Evolutionary conservation across 2,888 invertebrate species (phyloP).

Genomic region (Leucania comma): DNA sequence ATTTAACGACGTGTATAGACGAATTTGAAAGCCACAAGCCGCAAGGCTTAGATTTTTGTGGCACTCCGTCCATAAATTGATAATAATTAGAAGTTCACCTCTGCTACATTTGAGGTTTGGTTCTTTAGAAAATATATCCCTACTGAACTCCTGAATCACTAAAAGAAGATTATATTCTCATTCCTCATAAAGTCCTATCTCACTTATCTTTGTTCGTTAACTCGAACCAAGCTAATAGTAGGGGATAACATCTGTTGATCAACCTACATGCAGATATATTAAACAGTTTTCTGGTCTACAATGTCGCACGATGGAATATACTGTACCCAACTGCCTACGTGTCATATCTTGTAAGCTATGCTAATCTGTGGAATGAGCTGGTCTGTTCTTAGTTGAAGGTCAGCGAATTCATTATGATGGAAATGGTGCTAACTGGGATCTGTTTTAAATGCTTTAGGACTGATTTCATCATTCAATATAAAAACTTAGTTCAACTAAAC

Average conservation of each 20-base stretch:
- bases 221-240: conserved; percentile 32
- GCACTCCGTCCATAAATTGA: too few species aligned
- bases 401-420: conserved; percentile 1
- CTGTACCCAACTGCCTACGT: conserved; percentile 8
- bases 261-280: conserved; percentile 30
- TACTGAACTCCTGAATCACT: too few species aligned
- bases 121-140: too few species aligned
- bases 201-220: not conserved
- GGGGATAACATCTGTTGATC: conserved; percentile 34
- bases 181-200: not conserved
- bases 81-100: too few species aligned
- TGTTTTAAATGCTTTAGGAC: not conserved
- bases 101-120: too few species aligned
- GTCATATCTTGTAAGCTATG: conserved; percentile 21
- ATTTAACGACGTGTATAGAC: too few species aligned
- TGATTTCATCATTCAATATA: too few species aligned
- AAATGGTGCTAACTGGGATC: not conserved
- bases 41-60: too few species aligned
- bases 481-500: too few species aligned
- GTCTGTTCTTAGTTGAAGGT: not conserved
- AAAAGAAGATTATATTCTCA: too few species aligned
- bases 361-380: not conserved
- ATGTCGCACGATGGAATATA: conserved; percentile 23
- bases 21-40: too few species aligned
- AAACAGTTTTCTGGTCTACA: conserved; percentile 48